Conservation (phyloP, 2,797 vertebrate genomes). For the Champsocephalus gunnari region DNA sequence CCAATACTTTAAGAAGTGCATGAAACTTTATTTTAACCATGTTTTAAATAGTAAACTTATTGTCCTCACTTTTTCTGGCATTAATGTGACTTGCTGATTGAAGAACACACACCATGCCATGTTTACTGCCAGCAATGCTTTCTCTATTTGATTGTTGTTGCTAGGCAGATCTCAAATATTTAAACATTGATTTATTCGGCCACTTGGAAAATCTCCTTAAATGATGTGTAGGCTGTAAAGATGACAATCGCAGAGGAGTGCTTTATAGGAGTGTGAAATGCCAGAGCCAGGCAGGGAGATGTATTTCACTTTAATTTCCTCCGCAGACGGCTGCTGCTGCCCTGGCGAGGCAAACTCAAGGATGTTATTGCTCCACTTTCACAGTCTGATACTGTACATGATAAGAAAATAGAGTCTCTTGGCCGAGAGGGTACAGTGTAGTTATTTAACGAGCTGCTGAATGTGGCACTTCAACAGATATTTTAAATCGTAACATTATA, state of each 20-base stretch:
- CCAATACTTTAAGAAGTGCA: conserved; percentile 16
- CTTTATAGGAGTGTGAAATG: conserved; percentile 77
- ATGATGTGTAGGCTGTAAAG: conserved; percentile 80
- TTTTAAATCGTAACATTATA: conserved; percentile 57
- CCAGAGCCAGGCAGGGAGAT: conserved; percentile 59
- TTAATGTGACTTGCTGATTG: conserved; percentile 21
- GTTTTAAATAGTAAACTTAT: conserved; percentile 6
- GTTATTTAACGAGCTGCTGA: conserved; percentile 63
- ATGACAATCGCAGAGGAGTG: conserved; percentile 83
- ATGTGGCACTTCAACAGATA: conserved; percentile 64
- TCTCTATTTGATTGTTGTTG: conserved; percentile 47
- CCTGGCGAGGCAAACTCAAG: conserved; percentile 55
- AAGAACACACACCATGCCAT: conserved; percentile 32
- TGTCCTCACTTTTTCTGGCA: conserved; percentile 11
- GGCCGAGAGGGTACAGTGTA: conserved; percentile 39
- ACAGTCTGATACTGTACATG: conserved; percentile 64
- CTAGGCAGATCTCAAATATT: conserved; percentile 56
- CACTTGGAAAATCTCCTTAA: conserved; percentile 63
- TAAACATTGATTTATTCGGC: conserved; percentile 59
- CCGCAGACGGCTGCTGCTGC: conserved; percentile 47
- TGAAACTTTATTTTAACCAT: not conserved
- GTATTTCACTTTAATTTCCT: conserved; percentile 82
- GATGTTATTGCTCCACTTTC: conserved; percentile 75
- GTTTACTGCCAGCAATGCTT: conserved; percentile 15
- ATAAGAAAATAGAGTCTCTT: conserved; percentile 72